These are phyloP conservation scores for Melipona quadrifasciata DNA, from an alignment of 1,140 invertebrate species.

Conservation along the genomic window DNA sequence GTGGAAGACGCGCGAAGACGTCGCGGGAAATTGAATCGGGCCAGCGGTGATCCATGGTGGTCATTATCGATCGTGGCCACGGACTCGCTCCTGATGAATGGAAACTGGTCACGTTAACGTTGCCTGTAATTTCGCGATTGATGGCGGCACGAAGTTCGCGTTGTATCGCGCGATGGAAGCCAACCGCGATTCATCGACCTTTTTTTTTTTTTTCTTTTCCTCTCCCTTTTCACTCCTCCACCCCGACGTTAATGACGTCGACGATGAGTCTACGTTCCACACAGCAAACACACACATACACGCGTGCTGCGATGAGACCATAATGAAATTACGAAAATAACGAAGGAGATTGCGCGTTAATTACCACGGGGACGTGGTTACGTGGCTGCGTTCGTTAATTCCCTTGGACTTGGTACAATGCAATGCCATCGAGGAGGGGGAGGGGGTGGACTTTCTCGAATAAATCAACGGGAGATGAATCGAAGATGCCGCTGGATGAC, in stretches of 20 bases:
- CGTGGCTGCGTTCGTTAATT: constrained; percentile 6
- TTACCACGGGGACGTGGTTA: neutral
- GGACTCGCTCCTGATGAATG: constrained; percentile 6
- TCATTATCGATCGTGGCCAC: constrained; percentile 17
- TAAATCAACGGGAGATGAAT: neutral
- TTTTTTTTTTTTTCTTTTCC: neutral
- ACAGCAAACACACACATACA: neutral
- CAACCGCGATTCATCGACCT: neutral
- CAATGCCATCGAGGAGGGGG: neutral
- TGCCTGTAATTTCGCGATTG: constrained; percentile 18
- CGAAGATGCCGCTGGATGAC: neutral
- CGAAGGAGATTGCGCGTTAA: constrained; percentile 3
- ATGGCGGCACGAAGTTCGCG: neutral
- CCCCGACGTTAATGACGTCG: neutral
- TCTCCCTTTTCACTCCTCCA: too few relatives aligned
- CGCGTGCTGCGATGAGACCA: too few relatives aligned
- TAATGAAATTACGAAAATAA: constrained; percentile 3
- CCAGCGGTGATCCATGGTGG: constrained; percentile 24
- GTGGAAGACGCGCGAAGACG: neutral
- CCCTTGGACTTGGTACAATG: neutral
- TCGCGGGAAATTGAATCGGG: constrained; percentile 43
- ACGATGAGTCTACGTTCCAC: neutral
- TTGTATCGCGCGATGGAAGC: neutral
- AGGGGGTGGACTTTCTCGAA: neutral
- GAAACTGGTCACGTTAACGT: constrained; percentile 7